Conservation (phyloP, 2,888 invertebrate genomes). For the Dusona sp. region DNA sequence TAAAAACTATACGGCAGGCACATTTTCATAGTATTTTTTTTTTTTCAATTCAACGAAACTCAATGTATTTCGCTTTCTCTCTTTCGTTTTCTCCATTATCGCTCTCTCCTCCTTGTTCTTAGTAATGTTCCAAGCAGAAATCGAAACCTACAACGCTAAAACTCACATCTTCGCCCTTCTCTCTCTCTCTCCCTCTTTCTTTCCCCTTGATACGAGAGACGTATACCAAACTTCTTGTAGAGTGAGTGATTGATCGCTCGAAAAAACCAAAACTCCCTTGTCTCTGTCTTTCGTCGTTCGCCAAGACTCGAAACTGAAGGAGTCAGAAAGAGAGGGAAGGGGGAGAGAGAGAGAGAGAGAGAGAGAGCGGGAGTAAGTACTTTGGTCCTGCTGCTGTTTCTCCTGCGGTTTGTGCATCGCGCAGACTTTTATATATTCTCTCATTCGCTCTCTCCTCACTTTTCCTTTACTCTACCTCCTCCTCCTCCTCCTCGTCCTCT, state of each 20-base stretch:
- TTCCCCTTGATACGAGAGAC: conserved; percentile 75
- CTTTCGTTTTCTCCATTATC: conserved; percentile 18
- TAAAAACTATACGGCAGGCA: background rate
- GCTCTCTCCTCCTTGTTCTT: conserved; percentile 3
- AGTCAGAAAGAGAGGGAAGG: conserved; percentile 10
- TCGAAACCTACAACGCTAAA: conserved; percentile 40
- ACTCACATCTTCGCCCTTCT: conserved; percentile 30
- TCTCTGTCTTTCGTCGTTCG: conserved; percentile 53
- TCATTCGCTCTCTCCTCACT: conserved; percentile 55
- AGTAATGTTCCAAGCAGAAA: conserved; percentile 14
- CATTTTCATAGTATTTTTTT: background rate
- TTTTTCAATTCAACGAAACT: background rate
- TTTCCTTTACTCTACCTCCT: conserved; percentile 40
- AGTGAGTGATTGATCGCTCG: conserved; percentile 81
- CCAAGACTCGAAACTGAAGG: background rate
- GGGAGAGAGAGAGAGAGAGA: conserved; percentile 14
- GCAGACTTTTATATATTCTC: conserved; percentile 59
- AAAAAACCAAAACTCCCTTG: conserved; percentile 78
- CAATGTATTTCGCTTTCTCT: background rate
- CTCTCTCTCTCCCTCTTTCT: conserved; percentile 54
- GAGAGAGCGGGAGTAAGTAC: conserved; percentile 43
- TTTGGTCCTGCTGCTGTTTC: conserved; percentile 56
- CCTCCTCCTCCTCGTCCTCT: background rate
- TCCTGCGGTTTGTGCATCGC: conserved; percentile 13
- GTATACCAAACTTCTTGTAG: conserved; percentile 78